Evolutionary conservation across 2,888 invertebrate genomes (phyloP), one percentile per base, ranked within the genome.

Genomic region (Omphaloscelis lunosa): DNA sequence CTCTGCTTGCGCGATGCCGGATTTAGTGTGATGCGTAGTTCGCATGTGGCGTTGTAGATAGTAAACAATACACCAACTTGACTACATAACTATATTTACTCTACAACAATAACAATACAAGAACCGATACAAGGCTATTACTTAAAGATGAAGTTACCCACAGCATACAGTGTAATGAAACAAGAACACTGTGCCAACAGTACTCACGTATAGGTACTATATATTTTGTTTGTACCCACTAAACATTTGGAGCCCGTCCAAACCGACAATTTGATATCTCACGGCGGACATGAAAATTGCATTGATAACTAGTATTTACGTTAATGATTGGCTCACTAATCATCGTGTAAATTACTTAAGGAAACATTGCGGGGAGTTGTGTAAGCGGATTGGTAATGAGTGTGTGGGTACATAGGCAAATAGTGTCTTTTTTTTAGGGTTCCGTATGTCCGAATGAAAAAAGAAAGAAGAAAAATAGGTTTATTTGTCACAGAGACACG

Each of bases 231-330:
- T 62, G 73, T 77, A 73, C 56, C 68, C 58, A 80, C 81, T 76
- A 72, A 77, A 80, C 80, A 83, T 84, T 88, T 88, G 87, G 87
- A 84, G 4, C 34, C 41, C 15, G 11, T 87, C 88, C 88, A 88
- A 88, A 82, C 86, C 86, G 79, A 81, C 83, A 63, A 77, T 88
- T 77, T 85, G 82, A 88, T 86, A 85, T 74, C 75, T 81, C 77
- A 78, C 75, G 72, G 74, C 20, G 51, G 72, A 74, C 79, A 81
- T 79, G 72, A 86, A 77, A 82, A 85, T 69, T 85, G 85, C 82
- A 85, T 85, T 84, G 83, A 84, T 83, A 84, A 84, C 83, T 79
- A 85, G 56, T 82, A 74, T 82, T 82, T 85, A 85, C 68, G 59
- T 72, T 84, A 82, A 75, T 65, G 70, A 82, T 85, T 85, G 70